These are phyloP conservation scores for Phrixothrix hirtus DNA, from an alignment of 2,888 invertebrate genomes.

Conservation along the genomic window DNA sequence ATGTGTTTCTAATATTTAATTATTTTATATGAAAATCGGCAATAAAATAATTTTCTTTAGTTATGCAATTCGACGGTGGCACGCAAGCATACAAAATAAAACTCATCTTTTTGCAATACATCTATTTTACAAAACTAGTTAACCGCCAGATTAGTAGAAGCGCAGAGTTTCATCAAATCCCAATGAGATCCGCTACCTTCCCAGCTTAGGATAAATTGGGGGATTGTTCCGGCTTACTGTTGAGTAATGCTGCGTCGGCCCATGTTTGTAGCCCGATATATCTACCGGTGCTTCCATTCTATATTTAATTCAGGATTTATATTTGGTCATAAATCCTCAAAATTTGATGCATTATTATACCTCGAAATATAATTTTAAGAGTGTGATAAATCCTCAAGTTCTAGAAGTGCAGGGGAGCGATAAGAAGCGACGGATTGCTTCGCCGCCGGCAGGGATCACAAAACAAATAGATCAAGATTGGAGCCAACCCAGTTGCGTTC, in stretches of 20 bases:
- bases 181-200: slow-evolving; percentile 57
- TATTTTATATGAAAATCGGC: too few relatives aligned
- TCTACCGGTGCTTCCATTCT: slow-evolving; percentile 52
- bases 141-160: slow-evolving; percentile 57
- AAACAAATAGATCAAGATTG: slow-evolving; percentile 58
- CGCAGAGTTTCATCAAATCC: slow-evolving; percentile 58
- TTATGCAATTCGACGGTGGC: slow-evolving; percentile 5
- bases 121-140: slow-evolving; percentile 58
- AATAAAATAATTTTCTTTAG: slow-evolving; percentile 1
- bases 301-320: slow-evolving; percentile 59
- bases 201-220: slow-evolving; percentile 56
- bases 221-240: slow-evolving; percentile 57
- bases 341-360: slow-evolving; percentile 58
- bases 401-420: slow-evolving; percentile 51
- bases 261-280: slow-evolving; percentile 56
- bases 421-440: slow-evolving; percentile 53
- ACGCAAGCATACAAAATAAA: slow-evolving; percentile 20
- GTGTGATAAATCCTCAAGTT: slow-evolving; percentile 46
- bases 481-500: slow-evolving; percentile 48
- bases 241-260: slow-evolving; percentile 57
- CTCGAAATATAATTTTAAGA: slow-evolving; percentile 55
- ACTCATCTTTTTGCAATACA: slow-evolving; percentile 44
- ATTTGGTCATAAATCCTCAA: slow-evolving; percentile 54
- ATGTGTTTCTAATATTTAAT: too few relatives aligned
- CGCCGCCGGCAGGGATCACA: slow-evolving; percentile 55